Conservation (phyloP, 2,888 invertebrate species). For the Tipula helvola region DNA sequence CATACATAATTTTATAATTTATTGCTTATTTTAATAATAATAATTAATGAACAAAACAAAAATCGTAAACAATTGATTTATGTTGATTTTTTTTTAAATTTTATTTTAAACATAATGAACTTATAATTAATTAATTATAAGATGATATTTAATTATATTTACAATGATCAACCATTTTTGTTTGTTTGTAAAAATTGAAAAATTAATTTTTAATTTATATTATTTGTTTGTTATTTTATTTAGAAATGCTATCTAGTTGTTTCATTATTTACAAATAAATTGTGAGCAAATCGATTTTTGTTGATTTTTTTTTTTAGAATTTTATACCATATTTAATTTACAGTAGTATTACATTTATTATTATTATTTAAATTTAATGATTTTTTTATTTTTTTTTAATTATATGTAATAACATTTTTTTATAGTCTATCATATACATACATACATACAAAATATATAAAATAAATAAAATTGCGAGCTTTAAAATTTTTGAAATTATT, state of each 20-base stretch:
- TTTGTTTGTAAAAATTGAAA: background rate
- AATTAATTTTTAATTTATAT: background rate
- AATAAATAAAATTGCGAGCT: background rate
- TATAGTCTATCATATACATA: background rate
- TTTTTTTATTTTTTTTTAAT: background rate
- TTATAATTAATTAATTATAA: background rate
- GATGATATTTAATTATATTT: background rate
- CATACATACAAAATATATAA: background rate
- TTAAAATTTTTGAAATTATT: background rate
- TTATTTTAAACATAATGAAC: background rate
- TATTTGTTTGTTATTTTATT: background rate
- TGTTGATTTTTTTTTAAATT: background rate
- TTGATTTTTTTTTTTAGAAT: background rate
- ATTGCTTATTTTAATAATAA: background rate
- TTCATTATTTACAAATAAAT: background rate
- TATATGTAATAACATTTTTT: background rate
- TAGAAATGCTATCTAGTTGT: background rate
- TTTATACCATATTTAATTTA: background rate
- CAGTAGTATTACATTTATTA: background rate
- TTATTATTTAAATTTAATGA: background rate
- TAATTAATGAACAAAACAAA: background rate
- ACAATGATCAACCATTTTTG: background rate
- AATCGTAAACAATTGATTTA: background rate
- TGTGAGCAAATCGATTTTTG: background rate
- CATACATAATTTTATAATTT: background rate